Conservation (phyloP, 2,888 invertebrate genomes). For the Cosmopolites sordidus region DNA sequence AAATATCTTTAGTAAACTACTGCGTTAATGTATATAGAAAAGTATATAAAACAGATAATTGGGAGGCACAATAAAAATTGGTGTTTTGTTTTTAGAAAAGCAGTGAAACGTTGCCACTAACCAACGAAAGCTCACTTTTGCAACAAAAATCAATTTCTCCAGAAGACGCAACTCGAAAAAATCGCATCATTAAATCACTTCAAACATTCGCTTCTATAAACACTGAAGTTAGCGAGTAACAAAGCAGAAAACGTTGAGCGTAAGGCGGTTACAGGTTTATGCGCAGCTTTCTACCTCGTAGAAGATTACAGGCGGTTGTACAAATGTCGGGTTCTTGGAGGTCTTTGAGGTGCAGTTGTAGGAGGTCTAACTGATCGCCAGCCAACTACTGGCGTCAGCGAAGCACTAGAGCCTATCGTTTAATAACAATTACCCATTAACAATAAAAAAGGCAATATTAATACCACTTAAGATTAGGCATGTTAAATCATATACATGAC, state of each 20-base stretch:
- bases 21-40: no score
- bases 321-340: constrained; percentile 54
- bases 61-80: no score
- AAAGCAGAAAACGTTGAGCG: constrained; percentile 2
- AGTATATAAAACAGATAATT: no score
- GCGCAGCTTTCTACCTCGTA: constrained; percentile 37
- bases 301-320: constrained; percentile 43
- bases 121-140: neutral
- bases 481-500: no score
- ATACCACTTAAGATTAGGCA: no score
- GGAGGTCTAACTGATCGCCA: constrained; percentile 59
- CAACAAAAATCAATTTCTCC: neutral
- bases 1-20: no score
- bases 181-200: no score
- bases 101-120: neutral
- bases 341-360: constrained; percentile 54
- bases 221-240: neutral
- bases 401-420: constrained; percentile 27
- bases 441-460: no score
- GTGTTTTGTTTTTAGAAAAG: neutral
- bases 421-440: neutral
- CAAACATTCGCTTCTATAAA: neutral
- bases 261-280: constrained; percentile 8
- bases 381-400: constrained; percentile 45
- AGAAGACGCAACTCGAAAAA: no score